phyloP scores from a whole-genome alignment of 2,113 vertebrate genomes.

The Gadus macrocephalus region DNA sequence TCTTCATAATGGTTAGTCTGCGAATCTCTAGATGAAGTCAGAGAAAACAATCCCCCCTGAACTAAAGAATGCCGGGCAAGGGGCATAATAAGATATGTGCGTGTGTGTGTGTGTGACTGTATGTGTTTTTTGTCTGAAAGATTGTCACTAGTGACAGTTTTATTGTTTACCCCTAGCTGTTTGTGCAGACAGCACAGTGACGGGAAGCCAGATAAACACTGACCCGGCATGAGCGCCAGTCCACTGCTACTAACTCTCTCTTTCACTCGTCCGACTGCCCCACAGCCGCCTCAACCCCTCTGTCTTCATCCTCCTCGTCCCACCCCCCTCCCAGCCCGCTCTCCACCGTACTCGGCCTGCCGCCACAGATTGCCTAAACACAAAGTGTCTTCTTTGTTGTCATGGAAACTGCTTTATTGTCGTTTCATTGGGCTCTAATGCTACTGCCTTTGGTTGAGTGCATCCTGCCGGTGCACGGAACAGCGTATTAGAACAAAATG shows the following conservation, averaged over 20 bases:
- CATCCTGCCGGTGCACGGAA: slow-evolving; percentile 27
- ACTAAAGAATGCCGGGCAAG: too few species aligned
- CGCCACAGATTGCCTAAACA: slow-evolving; percentile 49
- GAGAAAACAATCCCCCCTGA: too few species aligned
- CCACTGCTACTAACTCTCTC: slow-evolving; percentile 11
- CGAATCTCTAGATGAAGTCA: too few species aligned
- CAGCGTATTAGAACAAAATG: slow-evolving; percentile 17
- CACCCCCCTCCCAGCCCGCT: background rate
- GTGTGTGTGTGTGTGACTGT: slow-evolving; percentile 22
- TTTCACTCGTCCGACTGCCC: slow-evolving; percentile 1
- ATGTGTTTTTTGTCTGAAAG: background rate
- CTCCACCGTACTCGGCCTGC: slow-evolving; percentile 20
- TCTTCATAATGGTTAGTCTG: too few species aligned
- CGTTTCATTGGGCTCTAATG: slow-evolving; percentile 45
- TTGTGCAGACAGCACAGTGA: slow-evolving; percentile 43
- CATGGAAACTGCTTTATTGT: slow-evolving; percentile 63
- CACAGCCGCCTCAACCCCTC: background rate
- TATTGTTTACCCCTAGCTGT: slow-evolving; percentile 55
- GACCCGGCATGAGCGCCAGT: slow-evolving; percentile 44
- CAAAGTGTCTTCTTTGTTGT: slow-evolving; percentile 47
- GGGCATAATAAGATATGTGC: background rate
- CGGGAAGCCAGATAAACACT: slow-evolving; percentile 43
- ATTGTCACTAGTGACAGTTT: slow-evolving; percentile 40
- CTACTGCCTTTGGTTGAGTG: slow-evolving; percentile 34
- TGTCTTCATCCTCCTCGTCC: background rate